Conservation (phyloP, 2,888 invertebrate species). For the Resseliella maxima region DNA sequence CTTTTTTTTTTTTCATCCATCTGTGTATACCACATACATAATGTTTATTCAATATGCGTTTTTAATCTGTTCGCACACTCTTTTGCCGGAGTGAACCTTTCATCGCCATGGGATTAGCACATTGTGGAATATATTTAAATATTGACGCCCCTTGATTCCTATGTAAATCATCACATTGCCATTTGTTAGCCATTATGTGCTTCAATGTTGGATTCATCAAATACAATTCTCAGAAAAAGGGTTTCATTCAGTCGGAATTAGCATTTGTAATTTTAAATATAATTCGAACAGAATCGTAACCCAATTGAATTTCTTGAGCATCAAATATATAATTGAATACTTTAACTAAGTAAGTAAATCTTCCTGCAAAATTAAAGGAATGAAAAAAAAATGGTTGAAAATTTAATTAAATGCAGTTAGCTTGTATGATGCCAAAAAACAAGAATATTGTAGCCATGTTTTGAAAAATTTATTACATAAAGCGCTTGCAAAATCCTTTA, state of each 20-base stretch:
- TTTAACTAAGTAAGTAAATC: background rate
- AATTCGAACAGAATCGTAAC: too few species aligned
- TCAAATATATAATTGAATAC: background rate
- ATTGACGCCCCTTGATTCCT: slow-evolving; percentile 1
- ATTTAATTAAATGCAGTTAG: background rate
- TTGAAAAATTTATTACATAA: background rate
- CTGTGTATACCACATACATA: background rate
- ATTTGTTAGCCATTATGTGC: background rate
- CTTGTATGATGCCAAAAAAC: background rate
- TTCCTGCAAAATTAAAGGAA: background rate
- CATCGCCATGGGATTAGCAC: background rate
- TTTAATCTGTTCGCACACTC: background rate
- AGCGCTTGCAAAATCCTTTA: background rate
- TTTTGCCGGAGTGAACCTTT: background rate
- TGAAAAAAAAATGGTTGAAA: background rate
- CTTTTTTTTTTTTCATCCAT: too few species aligned
- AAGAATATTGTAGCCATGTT: background rate
- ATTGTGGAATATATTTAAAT: background rate
- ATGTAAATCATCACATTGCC: background rate
- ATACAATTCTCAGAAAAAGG: too few species aligned
- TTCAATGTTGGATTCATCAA: too few species aligned
- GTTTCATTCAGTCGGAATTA: too few species aligned
- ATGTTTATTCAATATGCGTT: slow-evolving; percentile 13
- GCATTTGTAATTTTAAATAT: too few species aligned
- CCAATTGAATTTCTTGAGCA: too few species aligned